A percentile compares a stretch with the other conserved stretches of the same genome.
phyloP scores from a whole-genome alignment of 1,140 invertebrate genomes.

The Ips nitidus region DNA sequence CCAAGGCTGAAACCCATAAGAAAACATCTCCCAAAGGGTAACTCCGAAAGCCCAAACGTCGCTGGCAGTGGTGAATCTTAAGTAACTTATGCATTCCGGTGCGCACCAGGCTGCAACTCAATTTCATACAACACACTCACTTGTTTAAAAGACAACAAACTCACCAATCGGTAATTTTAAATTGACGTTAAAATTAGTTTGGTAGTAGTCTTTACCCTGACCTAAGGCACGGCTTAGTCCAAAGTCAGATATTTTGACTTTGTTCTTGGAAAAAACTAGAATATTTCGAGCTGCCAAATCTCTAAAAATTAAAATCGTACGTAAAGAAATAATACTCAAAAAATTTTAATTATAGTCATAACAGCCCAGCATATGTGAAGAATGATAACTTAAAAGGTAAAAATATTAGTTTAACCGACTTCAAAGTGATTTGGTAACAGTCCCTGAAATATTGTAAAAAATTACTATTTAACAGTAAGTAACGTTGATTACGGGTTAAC shows the following conservation, averaged over 20 bases:
- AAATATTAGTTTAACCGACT: too few species aligned
- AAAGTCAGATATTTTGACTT: conserved; percentile 98
- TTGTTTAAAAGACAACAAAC: neutral
- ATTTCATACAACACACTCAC: neutral
- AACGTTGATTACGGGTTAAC: too few species aligned
- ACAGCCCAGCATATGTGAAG: neutral
- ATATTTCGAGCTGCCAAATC: conserved; percentile 95
- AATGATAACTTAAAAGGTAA: too few species aligned
- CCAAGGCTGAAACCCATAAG: conserved; percentile 97
- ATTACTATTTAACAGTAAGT: too few species aligned
- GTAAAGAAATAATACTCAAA: neutral
- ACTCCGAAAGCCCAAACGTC: conserved; percentile 98
- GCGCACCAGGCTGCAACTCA: conserved; percentile 87
- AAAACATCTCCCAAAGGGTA: conserved; percentile 99
- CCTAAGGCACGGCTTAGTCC: conserved; percentile 93
- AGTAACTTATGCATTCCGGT: conserved; percentile 95
- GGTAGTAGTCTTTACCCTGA: conserved; percentile 98
- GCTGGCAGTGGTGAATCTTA: conserved; percentile 92
- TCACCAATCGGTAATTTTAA: conserved; percentile 86
- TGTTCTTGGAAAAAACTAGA: conserved; percentile 92
- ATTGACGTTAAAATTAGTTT: conserved; percentile 98
- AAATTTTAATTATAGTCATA: neutral
- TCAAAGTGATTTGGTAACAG: too few species aligned
- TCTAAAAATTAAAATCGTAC: conserved; percentile 55
- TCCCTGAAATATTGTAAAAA: too few species aligned